A percentile compares a stretch with the other conserved stretches of the same genome.
Evolutionary conservation across 2,797 vertebrate species (phyloP).

Genomic region (Smutsia temminckii): DNA sequence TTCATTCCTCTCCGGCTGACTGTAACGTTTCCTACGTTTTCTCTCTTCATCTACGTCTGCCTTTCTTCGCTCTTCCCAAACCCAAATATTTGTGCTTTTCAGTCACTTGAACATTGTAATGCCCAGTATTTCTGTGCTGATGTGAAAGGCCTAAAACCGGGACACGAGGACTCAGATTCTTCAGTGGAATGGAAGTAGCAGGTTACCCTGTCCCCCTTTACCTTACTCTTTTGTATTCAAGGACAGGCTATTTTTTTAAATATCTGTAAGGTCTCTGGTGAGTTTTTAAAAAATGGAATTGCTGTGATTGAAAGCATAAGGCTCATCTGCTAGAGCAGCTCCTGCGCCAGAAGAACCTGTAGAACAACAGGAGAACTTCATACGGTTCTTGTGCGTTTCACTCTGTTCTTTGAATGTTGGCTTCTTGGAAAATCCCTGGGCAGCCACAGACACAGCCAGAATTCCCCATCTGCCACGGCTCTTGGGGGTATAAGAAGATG

Average conservation of each 20-base stretch:
- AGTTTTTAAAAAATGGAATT: background rate
- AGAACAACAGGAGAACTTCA: constrained; percentile 60
- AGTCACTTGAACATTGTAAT: background rate
- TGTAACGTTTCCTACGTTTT: background rate
- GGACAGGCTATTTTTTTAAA: background rate
- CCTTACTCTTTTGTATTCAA: background rate
- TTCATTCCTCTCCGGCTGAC: background rate
- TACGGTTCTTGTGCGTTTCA: constrained; percentile 42
- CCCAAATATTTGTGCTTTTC: background rate
- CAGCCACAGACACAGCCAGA: constrained; percentile 55
- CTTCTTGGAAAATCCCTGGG: constrained; percentile 57
- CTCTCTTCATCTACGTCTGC: background rate
- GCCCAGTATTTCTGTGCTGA: background rate
- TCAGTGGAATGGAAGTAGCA: background rate
- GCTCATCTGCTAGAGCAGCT: constrained; percentile 18
- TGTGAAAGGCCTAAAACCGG: background rate
- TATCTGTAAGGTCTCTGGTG: background rate
- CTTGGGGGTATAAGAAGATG: constrained; percentile 19
- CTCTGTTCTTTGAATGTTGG: constrained; percentile 53
- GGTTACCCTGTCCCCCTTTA: background rate
- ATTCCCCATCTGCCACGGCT: constrained; percentile 67
- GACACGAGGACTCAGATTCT: background rate
- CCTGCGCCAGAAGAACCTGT: constrained; percentile 55
- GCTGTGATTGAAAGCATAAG: constrained; percentile 14
- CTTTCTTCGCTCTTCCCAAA: background rate